phyloP scores from a whole-genome alignment of 1,140 invertebrate genomes.

The Caenorhabditis briggsae region DNA sequence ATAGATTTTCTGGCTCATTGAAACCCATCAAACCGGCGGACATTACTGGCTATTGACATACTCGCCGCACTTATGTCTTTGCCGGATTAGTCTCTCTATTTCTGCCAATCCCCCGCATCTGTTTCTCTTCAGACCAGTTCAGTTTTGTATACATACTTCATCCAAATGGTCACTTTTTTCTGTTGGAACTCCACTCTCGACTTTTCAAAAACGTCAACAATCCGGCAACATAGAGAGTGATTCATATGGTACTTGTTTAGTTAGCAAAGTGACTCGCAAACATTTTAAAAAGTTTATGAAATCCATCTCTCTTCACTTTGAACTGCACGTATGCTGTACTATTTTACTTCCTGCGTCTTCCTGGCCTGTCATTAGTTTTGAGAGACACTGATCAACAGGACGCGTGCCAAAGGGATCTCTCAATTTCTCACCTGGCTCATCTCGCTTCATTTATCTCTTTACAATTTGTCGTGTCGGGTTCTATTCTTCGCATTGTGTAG shows the following conservation, averaged over 20 bases:
- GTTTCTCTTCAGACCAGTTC: slow-evolving; percentile 26
- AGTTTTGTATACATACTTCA: neutral
- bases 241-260: slow-evolving; percentile 54
- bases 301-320: slow-evolving; percentile 4
- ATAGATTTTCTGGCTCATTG: slow-evolving; percentile 47
- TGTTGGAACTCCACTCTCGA: neutral
- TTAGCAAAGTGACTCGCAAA: slow-evolving; percentile 54
- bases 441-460: slow-evolving; percentile 17
- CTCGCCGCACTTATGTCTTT: neutral
- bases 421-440: slow-evolving; percentile 28
- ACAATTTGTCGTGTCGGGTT: slow-evolving; percentile 29
- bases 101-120: slow-evolving; percentile 32
- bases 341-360: slow-evolving; percentile 42
- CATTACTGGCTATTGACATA: slow-evolving; percentile 25
- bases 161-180: neutral
- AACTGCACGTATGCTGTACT: slow-evolving; percentile 35
- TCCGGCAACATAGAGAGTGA: slow-evolving; percentile 44
- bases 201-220: slow-evolving; percentile 28
- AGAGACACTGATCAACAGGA: slow-evolving; percentile 8
- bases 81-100: neutral
- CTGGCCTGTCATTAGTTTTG: slow-evolving; percentile 1
- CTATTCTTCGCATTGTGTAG: neutral
- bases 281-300: slow-evolving; percentile 43
- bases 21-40: neutral
- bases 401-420: neutral